phyloP scores from a whole-genome alignment of 1,140 invertebrate species.

The Drosophila sucinea region DNA sequence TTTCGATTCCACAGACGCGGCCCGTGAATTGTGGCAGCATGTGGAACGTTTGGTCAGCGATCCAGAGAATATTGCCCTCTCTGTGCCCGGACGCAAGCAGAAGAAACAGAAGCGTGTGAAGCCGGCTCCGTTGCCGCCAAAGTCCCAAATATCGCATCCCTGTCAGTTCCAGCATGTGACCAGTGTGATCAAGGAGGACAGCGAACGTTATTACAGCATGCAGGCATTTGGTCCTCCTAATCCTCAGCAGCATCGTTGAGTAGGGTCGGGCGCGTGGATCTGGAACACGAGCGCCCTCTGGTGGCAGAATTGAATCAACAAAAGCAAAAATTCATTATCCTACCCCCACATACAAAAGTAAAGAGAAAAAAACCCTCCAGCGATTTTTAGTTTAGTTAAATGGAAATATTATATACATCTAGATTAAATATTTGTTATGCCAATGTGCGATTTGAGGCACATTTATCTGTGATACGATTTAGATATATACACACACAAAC shows the following conservation, averaged over 20 bases:
- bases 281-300: conserved; percentile 78
- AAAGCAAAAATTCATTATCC: neutral
- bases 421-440: conserved; percentile 51
- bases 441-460: conserved; percentile 59
- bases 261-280: conserved; percentile 78
- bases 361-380: conserved; percentile 31
- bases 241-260: conserved; percentile 77
- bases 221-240: conserved; percentile 84
- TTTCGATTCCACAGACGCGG: conserved; percentile 90
- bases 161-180: conserved; percentile 95
- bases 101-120: conserved; percentile 84
- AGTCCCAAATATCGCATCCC: conserved; percentile 93
- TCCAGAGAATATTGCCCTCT: conserved; percentile 92
- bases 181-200: conserved; percentile 89
- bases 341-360: conserved; percentile 11
- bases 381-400: conserved; percentile 17
- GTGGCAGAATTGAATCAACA: conserved; percentile 64
- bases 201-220: conserved; percentile 87
- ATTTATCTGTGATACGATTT: conserved; percentile 79
- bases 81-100: conserved; percentile 87
- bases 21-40: conserved; percentile 88
- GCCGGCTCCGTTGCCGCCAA: conserved; percentile 87
- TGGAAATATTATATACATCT: conserved; percentile 18
- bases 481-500: conserved; percentile 55
- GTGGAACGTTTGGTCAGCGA: conserved; percentile 89